phyloP scores from a whole-genome alignment of 2,113 vertebrate species.

The Pteropus alecto region DNA sequence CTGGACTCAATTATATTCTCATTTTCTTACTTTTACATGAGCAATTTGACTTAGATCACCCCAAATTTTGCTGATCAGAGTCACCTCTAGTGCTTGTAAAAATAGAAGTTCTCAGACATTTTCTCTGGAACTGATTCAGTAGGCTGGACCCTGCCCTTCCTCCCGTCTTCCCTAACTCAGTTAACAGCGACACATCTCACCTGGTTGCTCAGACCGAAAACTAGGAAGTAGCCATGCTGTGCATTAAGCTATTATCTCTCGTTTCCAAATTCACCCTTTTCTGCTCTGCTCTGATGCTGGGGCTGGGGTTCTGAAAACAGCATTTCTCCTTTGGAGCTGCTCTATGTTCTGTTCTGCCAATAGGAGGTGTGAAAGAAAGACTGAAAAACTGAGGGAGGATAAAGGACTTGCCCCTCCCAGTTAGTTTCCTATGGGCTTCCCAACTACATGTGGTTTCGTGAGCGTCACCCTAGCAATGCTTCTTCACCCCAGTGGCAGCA shows the following conservation, averaged over 20 bases:
- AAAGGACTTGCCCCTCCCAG: neutral
- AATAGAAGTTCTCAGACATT: neutral
- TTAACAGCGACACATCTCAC: neutral
- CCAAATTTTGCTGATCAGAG: neutral
- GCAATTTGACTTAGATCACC: neutral
- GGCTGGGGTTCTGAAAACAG: neutral
- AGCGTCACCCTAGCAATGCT: neutral
- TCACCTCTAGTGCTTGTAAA: neutral
- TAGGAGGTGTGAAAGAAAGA: neutral
- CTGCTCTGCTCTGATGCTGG: neutral
- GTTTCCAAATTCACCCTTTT: neutral
- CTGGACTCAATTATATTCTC: neutral
- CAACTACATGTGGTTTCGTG: neutral
- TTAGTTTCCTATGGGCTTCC: neutral
- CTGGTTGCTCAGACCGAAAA: neutral
- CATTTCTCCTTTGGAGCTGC: neutral
- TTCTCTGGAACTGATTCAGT: neutral
- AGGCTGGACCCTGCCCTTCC: neutral
- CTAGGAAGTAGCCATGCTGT: neutral
- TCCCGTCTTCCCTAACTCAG: neutral
- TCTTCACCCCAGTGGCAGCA: neutral
- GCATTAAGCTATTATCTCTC: neutral
- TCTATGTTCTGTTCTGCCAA: neutral
- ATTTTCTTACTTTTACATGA: neutral
- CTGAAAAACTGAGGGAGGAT: neutral